Conservation (phyloP, 2,888 invertebrate species). For the Volucella inflata region DNA sequence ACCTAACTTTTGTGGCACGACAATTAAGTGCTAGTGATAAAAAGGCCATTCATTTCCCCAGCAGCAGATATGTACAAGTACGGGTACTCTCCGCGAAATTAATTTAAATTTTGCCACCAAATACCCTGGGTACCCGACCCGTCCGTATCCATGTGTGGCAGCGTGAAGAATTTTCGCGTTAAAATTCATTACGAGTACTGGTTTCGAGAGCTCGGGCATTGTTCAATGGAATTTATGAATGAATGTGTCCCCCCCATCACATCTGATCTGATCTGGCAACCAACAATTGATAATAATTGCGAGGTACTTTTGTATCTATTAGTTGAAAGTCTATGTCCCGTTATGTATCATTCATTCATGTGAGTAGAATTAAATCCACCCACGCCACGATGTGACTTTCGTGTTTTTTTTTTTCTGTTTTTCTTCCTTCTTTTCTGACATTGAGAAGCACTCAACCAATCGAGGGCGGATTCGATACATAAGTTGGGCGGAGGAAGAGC, state of each 20-base stretch:
- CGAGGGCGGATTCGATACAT: conserved; percentile 53
- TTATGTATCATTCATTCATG: conserved; percentile 46
- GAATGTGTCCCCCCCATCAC: conserved; percentile 38
- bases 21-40: conserved; percentile 58
- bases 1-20: conserved; percentile 44
- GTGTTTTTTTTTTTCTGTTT: conserved; percentile 16
- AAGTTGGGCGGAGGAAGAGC: conserved; percentile 2
- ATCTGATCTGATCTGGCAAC: not conserved
- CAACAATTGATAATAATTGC: conserved; percentile 74
- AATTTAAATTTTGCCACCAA: conserved; percentile 64
- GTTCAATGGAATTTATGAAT: conserved; percentile 69
- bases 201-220: conserved; percentile 29
- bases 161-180: conserved; percentile 22
- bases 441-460: conserved; percentile 74
- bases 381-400: conserved; percentile 34
- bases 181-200: conserved; percentile 32
- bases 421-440: conserved; percentile 38
- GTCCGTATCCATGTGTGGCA: too few relatives aligned
- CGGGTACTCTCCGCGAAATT: conserved; percentile 58
- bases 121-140: too few relatives aligned
- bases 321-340: conserved; percentile 51
- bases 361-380: conserved; percentile 70
- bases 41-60: conserved; percentile 61
- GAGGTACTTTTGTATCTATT: conserved; percentile 75
- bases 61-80: conserved; percentile 32